A percentile compares a stretch with the other conserved stretches of the same genome.
Evolutionary conservation across 2,113 vertebrate genomes (phyloP).

Genomic region (Poeciliopsis turrubarensis): DNA sequence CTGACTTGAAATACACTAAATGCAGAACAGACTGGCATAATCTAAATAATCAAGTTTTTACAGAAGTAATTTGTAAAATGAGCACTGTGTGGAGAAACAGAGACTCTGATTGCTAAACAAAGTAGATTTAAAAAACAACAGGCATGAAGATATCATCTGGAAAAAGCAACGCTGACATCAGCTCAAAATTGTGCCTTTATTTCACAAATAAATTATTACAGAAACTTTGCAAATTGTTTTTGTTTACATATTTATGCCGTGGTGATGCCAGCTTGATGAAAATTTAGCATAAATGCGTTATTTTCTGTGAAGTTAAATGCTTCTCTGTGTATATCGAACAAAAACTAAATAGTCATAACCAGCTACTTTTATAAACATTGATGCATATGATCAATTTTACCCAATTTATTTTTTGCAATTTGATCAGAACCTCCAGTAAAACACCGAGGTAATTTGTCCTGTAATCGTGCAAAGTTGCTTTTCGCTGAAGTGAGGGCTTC

Average conservation of each 20-base stretch:
- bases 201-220: background rate
- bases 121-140: background rate
- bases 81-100: background rate
- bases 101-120: background rate
- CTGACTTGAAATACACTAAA: background rate
- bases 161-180: background rate
- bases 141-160: background rate
- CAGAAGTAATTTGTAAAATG: background rate
- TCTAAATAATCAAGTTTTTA: background rate
- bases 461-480: background rate
- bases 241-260: background rate
- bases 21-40: background rate
- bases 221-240: background rate
- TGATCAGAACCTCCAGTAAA: background rate
- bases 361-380: background rate
- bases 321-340: background rate
- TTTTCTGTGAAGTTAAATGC: background rate
- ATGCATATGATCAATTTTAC: background rate
- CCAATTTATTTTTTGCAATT: background rate
- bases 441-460: background rate
- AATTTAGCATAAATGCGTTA: background rate
- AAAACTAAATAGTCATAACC: background rate
- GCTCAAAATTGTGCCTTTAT: slow-evolving; percentile 4
- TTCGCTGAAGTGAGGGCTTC: background rate
- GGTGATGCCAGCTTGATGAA: background rate